Percentiles rank a stretch among this genome's conserved stretches.
Conservation (phyloP, 1,140 invertebrate genomes). For the Aphis craccivora region DNA sequence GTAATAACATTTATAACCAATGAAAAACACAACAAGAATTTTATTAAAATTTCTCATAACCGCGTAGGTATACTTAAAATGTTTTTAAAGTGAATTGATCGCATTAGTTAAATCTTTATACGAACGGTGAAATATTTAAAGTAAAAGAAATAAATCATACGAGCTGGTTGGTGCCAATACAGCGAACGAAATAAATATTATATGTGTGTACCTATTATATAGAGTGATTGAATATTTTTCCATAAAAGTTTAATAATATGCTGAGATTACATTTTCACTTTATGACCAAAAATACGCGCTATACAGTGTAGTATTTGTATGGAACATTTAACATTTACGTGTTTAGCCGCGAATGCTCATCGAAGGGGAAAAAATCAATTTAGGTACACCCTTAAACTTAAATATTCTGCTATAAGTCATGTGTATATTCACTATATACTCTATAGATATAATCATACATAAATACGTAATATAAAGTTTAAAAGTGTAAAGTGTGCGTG, state of each 20-base stretch:
- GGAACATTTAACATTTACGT: constrained; percentile 44
- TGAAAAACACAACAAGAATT: not conserved
- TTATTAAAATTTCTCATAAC: not conserved
- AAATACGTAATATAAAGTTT: not conserved
- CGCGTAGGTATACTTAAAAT: not conserved
- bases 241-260: constrained; percentile 24
- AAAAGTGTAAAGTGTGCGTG: not conserved
- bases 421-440: not conserved
- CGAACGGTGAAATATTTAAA: not conserved
- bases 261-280: constrained; percentile 19
- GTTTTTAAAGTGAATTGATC: not conserved
- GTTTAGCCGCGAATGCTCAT: constrained; percentile 18
- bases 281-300: not conserved
- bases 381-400: constrained; percentile 29
- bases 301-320: not conserved
- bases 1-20: not conserved
- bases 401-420: not conserved
- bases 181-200: constrained; percentile 5
- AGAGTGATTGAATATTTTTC: not conserved
- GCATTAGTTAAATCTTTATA: not conserved
- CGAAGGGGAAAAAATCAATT: constrained; percentile 42
- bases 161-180: not conserved
- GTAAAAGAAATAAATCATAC: not conserved
- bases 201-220: not conserved
- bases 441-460: not conserved